Evolutionary conservation across 2,113 vertebrate species (phyloP).

Genomic region (Dasyprocta punctata): DNA sequence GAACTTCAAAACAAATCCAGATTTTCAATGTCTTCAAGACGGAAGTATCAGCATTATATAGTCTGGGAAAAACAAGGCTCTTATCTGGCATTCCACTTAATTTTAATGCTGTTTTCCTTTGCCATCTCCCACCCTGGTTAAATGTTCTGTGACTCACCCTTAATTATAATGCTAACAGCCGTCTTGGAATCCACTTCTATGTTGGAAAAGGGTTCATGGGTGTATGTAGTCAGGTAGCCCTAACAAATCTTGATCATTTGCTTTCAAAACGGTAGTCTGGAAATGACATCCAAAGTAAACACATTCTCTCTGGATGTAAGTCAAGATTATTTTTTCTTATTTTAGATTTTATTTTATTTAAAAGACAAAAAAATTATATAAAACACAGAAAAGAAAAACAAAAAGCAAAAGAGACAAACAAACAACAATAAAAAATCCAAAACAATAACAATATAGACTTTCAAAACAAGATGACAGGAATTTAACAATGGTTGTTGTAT

Average conservation of each 20-base stretch:
- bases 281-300: constrained; percentile 34
- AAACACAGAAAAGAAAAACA: too few species aligned
- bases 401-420: too few species aligned
- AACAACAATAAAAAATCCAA: too few species aligned
- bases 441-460: too few species aligned
- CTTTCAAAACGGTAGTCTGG: not conserved
- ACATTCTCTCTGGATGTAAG: not conserved
- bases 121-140: not conserved
- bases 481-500: too few species aligned
- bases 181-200: not conserved
- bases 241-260: constrained; percentile 16
- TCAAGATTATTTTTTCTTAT: not conserved
- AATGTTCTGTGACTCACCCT: not conserved
- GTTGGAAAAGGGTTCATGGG: not conserved
- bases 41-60: not conserved
- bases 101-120: not conserved
- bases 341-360: too few species aligned
- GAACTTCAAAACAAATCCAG: constrained; percentile 45
- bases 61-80: not conserved
- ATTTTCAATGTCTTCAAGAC: not conserved
- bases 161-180: not conserved
- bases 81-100: not conserved
- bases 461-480: too few species aligned
- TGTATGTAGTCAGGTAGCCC: not conserved
- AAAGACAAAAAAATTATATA: too few species aligned